These are phyloP conservation scores for Mnemiopsis leidyi DNA, from an alignment of 37 sponge, comb jelly and placozoan species.

Conservation along the genomic window DNA sequence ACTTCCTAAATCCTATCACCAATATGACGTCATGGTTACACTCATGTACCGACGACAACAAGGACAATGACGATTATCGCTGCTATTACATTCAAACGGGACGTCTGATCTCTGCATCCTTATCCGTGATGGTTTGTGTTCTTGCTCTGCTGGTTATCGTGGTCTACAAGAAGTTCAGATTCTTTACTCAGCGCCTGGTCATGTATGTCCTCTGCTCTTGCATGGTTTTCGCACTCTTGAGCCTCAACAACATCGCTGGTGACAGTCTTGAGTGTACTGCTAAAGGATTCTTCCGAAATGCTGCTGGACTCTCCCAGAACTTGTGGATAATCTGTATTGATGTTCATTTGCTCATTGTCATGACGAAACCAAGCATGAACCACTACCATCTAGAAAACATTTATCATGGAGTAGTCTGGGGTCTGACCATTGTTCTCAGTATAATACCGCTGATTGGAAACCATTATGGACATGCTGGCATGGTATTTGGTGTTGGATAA, in stretches of 20 bases:
- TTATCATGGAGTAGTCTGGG: constrained; percentile 41
- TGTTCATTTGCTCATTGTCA: constrained; percentile 9
- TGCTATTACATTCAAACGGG: neutral
- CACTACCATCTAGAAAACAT: neutral
- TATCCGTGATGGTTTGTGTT: constrained; percentile 11
- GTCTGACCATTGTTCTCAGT: neutral
- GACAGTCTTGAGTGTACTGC: neutral
- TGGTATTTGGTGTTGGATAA: constrained; percentile 60
- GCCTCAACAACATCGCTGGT: neutral
- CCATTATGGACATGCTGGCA: constrained; percentile 42
- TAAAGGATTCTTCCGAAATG: constrained; percentile 44
- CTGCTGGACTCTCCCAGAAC: constrained; percentile 2
- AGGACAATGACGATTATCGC: constrained; percentile 38
- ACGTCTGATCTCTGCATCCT: neutral
- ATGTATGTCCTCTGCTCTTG: constrained; percentile 26
- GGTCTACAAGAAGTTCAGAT: constrained; percentile 53
- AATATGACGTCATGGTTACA: constrained; percentile 6
- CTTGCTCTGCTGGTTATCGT: constrained; percentile 17
- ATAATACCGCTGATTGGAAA: constrained; percentile 33
- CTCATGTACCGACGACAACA: neutral
- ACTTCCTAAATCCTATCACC: too few species aligned
- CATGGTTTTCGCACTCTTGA: neutral
- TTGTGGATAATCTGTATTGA: constrained; percentile 46
- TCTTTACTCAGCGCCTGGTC: constrained; percentile 63
- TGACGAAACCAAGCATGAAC: neutral